Conservation (phyloP, 64 coral and sea anemone genomes). For the Pachyseris speciosa region DNA sequence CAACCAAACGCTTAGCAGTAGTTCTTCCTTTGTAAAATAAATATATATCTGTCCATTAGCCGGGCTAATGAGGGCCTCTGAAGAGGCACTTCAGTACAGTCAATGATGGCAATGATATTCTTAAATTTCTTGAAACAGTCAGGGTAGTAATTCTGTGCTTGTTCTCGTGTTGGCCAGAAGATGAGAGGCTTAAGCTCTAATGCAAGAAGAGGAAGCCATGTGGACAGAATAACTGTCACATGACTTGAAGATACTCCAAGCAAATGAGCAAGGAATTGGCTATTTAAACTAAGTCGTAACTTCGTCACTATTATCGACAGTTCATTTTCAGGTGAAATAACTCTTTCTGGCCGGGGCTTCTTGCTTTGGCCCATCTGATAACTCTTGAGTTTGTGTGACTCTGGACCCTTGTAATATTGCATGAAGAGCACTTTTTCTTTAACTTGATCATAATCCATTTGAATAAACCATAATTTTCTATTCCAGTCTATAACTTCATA, state of each 20-base stretch:
- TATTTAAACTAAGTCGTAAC: constrained; percentile 29
- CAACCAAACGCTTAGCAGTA: constrained; percentile 36
- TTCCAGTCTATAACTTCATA: constrained; percentile 16
- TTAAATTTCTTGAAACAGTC: constrained; percentile 39
- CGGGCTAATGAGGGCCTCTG: constrained; percentile 38
- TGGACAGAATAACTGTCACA: background rate
- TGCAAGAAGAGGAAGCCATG: constrained; percentile 29
- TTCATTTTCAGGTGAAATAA: constrained; percentile 28
- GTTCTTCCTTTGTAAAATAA: constrained; percentile 39
- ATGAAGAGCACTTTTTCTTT: constrained; percentile 14
- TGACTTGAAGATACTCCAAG: constrained; percentile 7
- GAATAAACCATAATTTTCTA: constrained; percentile 16
- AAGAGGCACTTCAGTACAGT: constrained; percentile 30
- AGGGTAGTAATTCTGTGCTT: constrained; percentile 18
- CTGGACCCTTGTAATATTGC: constrained; percentile 23
- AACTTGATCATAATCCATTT: constrained; percentile 12
- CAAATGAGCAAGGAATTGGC: constrained; percentile 27
- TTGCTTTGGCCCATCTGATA: constrained; percentile 24
- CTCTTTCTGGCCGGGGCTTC: constrained; percentile 47
- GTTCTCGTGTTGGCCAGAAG: constrained; percentile 30
- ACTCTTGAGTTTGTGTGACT: constrained; percentile 19
- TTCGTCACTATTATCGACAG: constrained; percentile 24
- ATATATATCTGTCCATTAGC: constrained; percentile 2
- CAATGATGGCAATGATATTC: constrained; percentile 48
- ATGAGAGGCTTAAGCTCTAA: constrained; percentile 51